Percentiles rank a stretch among this genome's conserved stretches.
These are phyloP conservation scores for Drosophila equinoxialis DNA, from an alignment of 1,140 invertebrate genomes.

Conservation along the genomic window DNA sequence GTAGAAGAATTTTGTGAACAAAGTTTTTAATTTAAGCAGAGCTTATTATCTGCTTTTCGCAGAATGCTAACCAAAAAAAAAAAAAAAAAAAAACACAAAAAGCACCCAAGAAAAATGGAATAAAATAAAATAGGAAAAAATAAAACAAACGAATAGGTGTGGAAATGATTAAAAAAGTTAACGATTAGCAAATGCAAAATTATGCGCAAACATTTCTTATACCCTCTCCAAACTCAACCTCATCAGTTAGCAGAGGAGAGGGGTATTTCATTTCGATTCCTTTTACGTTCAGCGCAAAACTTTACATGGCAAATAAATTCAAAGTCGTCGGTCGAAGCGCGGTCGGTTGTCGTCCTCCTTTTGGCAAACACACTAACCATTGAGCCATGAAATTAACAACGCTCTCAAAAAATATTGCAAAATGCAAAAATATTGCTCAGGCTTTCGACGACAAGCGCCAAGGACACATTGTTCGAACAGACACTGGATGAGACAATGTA, in stretches of 20 bases:
- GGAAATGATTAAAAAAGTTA: constrained; percentile 75
- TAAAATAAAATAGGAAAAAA: background rate
- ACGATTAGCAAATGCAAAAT: constrained; percentile 72
- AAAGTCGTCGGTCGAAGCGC: background rate
- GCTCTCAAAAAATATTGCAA: constrained; percentile 72
- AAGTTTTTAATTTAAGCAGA: constrained; percentile 77
- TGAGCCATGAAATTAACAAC: constrained; percentile 75
- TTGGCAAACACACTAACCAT: constrained; percentile 49
- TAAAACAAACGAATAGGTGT: constrained; percentile 38
- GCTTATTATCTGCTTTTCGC: constrained; percentile 66
- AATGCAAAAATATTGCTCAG: constrained; percentile 74
- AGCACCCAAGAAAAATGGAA: constrained; percentile 4
- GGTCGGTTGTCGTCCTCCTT: background rate
- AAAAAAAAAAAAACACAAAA: no score
- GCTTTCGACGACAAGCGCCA: constrained; percentile 23
- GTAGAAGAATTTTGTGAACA: constrained; percentile 36
- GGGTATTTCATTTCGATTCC: constrained; percentile 51
- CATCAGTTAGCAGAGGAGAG: background rate
- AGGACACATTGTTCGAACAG: constrained; percentile 44
- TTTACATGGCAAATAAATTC: constrained; percentile 18
- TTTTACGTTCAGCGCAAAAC: constrained; percentile 14
- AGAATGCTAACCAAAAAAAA: constrained; percentile 22
- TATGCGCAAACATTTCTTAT: constrained; percentile 45
- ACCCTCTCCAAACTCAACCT: background rate
- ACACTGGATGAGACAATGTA: constrained; percentile 30